phyloP scores from a whole-genome alignment of 1,140 invertebrate genomes.

The Macrocentrus cingulum region DNA sequence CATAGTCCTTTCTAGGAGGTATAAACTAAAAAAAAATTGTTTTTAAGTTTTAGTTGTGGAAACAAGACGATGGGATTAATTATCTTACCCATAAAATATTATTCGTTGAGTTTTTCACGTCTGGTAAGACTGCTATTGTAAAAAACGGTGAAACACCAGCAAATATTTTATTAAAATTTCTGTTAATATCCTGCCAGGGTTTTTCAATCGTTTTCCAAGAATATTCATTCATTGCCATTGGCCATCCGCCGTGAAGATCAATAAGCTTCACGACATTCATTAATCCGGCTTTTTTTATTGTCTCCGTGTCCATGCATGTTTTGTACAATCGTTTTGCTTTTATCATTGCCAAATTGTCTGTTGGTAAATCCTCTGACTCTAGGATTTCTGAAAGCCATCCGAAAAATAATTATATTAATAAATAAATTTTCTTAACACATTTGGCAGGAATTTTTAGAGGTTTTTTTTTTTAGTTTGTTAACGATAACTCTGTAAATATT shows the following conservation, averaged over 20 bases:
- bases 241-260: neutral
- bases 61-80: neutral
- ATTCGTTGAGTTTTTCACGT: neutral
- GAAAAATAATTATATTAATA: too few species aligned
- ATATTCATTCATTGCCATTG: conserved; percentile 2
- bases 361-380: neutral
- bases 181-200: conserved; percentile 5
- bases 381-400: conserved; percentile 1
- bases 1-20: neutral
- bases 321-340: conserved; percentile 7
- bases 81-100: conserved; percentile 1
- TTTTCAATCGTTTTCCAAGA: neutral
- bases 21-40: neutral
- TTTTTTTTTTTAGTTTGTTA: too few species aligned
- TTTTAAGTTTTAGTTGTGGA: too few species aligned
- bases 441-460: too few species aligned
- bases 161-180: neutral
- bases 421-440: too few species aligned
- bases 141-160: neutral
- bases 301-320: conserved; percentile 6
- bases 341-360: neutral
- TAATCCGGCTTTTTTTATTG: neutral
- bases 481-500: too few species aligned
- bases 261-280: neutral
- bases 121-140: neutral